phyloP scores from a whole-genome alignment of 2,888 invertebrate genomes.

The Phymatocera aterrima region DNA sequence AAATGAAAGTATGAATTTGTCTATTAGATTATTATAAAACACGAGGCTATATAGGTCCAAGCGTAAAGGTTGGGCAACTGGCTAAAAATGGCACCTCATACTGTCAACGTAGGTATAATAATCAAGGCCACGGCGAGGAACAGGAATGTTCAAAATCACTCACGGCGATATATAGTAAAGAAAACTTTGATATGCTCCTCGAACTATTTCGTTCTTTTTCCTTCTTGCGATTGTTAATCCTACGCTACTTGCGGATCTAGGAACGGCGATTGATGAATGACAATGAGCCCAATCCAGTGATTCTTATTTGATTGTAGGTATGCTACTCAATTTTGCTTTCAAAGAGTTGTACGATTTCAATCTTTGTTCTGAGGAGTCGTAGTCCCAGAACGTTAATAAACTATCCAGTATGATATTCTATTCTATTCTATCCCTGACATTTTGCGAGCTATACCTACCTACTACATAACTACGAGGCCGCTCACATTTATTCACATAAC shows the following conservation, averaged over 20 bases:
- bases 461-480: slow-evolving; percentile 48
- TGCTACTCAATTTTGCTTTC: too few relatives aligned
- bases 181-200: too few relatives aligned
- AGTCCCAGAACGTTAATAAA: too few relatives aligned
- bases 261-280: too few relatives aligned
- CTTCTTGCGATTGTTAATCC: too few relatives aligned
- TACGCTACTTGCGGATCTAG: too few relatives aligned
- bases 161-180: not conserved
- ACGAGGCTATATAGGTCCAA: not conserved
- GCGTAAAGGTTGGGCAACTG: not conserved
- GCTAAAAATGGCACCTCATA: not conserved
- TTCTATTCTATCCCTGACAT: slow-evolving; percentile 56
- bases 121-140: not conserved
- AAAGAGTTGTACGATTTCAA: too few relatives aligned
- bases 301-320: too few relatives aligned
- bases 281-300: too few relatives aligned
- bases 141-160: not conserved
- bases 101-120: not conserved
- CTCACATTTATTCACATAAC: slow-evolving; percentile 53
- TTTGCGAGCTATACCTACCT: slow-evolving; percentile 53
- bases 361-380: too few relatives aligned
- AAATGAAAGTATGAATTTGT: slow-evolving; percentile 5
- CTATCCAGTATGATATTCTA: slow-evolving; percentile 43
- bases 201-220: not conserved
- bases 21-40: not conserved